Evolutionary conservation across 2,888 invertebrate genomes (phyloP).

Genomic region (Heteropelma amictum): DNA sequence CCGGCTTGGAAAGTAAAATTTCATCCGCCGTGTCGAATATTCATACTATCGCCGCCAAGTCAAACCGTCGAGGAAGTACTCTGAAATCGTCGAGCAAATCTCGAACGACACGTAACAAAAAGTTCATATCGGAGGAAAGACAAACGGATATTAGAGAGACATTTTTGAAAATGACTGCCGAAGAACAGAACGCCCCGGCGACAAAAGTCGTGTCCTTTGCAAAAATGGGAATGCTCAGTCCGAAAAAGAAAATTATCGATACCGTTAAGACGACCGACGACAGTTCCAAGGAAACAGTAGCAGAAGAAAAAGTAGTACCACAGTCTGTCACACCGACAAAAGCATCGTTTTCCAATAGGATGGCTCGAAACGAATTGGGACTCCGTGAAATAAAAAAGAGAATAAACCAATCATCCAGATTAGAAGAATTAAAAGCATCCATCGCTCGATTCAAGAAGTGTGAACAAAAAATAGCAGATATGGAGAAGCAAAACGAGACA

Average conservation of each 20-base stretch:
- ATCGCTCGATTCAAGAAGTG: slow-evolving; percentile 83
- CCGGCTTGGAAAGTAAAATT: slow-evolving; percentile 42
- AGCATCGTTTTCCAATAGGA: slow-evolving; percentile 77
- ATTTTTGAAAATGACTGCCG: slow-evolving; percentile 65
- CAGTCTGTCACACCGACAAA: slow-evolving; percentile 74
- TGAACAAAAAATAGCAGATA: slow-evolving; percentile 81
- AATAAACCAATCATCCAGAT: slow-evolving; percentile 83
- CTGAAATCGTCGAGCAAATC: slow-evolving; percentile 50
- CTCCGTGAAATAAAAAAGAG: slow-evolving; percentile 85
- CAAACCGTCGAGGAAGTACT: slow-evolving; percentile 39
- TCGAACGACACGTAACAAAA: slow-evolving; percentile 58
- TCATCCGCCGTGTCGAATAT: slow-evolving; percentile 65
- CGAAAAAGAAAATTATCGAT: slow-evolving; percentile 62
- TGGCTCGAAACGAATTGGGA: slow-evolving; percentile 82
- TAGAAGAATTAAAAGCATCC: slow-evolving; percentile 85
- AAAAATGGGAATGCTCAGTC: slow-evolving; percentile 72
- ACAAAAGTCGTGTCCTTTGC: slow-evolving; percentile 68
- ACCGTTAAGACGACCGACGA: slow-evolving; percentile 60
- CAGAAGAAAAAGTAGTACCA: slow-evolving; percentile 51
- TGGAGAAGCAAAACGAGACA: slow-evolving; percentile 62
- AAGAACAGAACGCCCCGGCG: slow-evolving; percentile 34
- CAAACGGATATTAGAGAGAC: slow-evolving; percentile 73
- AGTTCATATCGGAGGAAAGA: slow-evolving; percentile 62
- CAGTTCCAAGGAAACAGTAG: slow-evolving; percentile 28
- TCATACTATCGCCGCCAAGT: slow-evolving; percentile 66